Percentiles rank a stretch among this genome's conserved stretches.
Evolutionary conservation across 2,888 invertebrate species (phyloP).

Genomic region (Erebia palarica): DNA sequence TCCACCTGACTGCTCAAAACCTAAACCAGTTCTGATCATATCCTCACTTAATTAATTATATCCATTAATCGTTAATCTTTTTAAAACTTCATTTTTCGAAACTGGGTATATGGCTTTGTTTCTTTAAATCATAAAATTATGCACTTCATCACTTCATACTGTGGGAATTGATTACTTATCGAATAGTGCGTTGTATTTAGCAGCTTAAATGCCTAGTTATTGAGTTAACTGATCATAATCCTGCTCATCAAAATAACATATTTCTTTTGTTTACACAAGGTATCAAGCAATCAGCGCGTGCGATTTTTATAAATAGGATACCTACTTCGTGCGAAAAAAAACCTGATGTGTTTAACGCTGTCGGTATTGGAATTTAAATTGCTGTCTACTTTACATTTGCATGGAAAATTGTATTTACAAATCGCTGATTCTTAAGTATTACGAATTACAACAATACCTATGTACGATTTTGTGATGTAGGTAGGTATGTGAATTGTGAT

Average conservation of each 20-base stretch:
- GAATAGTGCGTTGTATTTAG: not conserved
- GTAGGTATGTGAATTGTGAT: too few relatives aligned
- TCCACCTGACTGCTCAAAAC: too few relatives aligned
- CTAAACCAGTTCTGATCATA: too few relatives aligned
- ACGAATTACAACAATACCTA: not conserved
- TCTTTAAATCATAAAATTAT: not conserved
- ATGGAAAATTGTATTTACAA: constrained; percentile 5
- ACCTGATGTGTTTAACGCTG: constrained; percentile 28
- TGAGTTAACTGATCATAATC: constrained; percentile 22
- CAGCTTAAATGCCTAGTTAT: not conserved
- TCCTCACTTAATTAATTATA: too few relatives aligned
- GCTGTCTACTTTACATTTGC: constrained; percentile 20
- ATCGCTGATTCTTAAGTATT: not conserved
- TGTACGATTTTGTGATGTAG: too few relatives aligned
- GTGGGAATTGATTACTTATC: constrained; percentile 4
- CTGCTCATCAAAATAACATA: constrained; percentile 29
- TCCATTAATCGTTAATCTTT: not conserved
- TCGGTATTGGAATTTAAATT: constrained; percentile 33
- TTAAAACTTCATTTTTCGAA: not conserved
- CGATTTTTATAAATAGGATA: constrained; percentile 33
- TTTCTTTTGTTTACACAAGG: constrained; percentile 37
- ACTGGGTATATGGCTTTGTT: not conserved
- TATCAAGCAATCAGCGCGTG: constrained; percentile 40
- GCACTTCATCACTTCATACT: constrained; percentile 5
- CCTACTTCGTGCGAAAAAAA: constrained; percentile 30